Evolutionary conservation across 2,113 vertebrate species (phyloP).

Genomic region (Connochaetes taurinus): DNA sequence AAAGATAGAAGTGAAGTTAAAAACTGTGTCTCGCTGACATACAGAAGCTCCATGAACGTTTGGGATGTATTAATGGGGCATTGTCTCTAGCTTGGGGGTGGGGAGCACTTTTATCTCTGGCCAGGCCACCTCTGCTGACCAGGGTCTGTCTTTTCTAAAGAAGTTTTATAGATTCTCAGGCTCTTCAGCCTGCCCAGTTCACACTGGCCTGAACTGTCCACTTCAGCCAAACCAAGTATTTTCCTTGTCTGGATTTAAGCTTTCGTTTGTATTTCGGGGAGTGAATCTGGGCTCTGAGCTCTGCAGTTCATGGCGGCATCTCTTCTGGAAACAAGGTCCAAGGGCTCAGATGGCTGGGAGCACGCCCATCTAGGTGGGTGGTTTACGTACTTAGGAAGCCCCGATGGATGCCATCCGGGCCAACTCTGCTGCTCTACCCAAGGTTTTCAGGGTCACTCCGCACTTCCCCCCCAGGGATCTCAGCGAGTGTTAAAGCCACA

Average conservation of each 20-base stretch:
- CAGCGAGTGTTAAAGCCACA: constrained; percentile 74
- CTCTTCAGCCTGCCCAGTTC: not conserved
- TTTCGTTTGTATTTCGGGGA: not conserved
- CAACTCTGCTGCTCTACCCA: constrained; percentile 69
- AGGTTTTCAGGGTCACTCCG: constrained; percentile 77
- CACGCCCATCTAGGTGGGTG: constrained; percentile 44
- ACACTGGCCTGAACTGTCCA: not conserved
- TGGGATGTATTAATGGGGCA: not conserved
- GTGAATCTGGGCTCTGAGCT: constrained; percentile 37
- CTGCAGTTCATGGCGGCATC: constrained; percentile 30
- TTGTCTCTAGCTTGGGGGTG: not conserved
- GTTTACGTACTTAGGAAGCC: constrained; percentile 69
- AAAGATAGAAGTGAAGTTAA: not conserved
- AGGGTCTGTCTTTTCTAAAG: constrained; percentile 25
- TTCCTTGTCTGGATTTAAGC: constrained; percentile 40
- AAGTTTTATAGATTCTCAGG: not conserved
- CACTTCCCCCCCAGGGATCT: constrained; percentile 76
- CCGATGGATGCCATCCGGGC: constrained; percentile 71
- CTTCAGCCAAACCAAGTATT: constrained; percentile 38
- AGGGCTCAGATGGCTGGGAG: constrained; percentile 54
- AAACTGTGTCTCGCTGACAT: not conserved
- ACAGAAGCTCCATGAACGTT: not conserved
- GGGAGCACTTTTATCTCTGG: accelerated
- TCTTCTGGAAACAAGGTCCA: constrained; percentile 63
- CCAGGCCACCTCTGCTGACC: not conserved